Conservation (phyloP, 2,888 invertebrate species). For the Pharmacophagus antenor region DNA sequence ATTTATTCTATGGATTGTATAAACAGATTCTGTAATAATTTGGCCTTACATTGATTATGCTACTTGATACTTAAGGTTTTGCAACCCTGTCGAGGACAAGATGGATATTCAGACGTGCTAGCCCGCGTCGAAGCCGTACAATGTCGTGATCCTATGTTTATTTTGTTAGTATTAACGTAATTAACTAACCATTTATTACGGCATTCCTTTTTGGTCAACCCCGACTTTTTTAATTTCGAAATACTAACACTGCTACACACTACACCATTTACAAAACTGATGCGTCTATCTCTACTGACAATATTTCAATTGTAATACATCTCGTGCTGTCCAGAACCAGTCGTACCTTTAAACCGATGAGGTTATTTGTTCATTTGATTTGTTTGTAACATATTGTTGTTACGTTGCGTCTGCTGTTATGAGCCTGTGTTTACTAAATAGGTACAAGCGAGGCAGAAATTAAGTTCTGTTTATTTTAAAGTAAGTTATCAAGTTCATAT, state of each 20-base stretch:
- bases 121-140: neutral
- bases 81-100: neutral
- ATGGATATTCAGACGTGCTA: neutral
- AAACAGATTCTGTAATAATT: neutral
- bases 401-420: neutral
- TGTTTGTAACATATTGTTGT: neutral
- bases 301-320: no score
- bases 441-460: neutral
- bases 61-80: neutral
- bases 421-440: neutral
- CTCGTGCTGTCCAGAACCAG: no score
- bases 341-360: no score
- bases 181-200: neutral
- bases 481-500: no score
- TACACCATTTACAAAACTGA: no score
- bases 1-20: neutral
- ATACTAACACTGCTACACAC: no score
- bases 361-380: no score
- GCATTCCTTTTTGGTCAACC: neutral
- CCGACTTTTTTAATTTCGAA: neutral
- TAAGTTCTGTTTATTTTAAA: constrained; percentile 10
- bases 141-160: neutral
- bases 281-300: no score
- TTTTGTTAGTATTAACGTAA: constrained; percentile 1
- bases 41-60: neutral